Base-by-base conservation (phyloP, 1,140 invertebrate species). In the Apocrypta bakeri region DNA sequence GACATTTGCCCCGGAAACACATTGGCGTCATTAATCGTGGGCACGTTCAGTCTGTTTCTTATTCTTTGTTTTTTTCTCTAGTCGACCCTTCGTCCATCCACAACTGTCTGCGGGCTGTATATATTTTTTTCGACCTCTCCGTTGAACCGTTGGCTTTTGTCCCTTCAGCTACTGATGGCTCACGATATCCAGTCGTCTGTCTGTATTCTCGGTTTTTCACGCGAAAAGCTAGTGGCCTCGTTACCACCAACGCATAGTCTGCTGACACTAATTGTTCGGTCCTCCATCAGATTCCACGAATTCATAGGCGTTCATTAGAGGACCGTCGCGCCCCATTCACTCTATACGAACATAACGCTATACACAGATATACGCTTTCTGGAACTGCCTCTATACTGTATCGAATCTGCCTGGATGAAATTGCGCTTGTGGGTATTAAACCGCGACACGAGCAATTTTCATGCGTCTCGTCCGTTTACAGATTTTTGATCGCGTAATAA, bases 281-380 rank as follows among this genome's bases (percentile, higher is more conserved):
- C 17, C 24, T 56, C 48, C 48, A 56, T 56, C 74, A 29, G 74
- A 61, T 76, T 76, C 56, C 42, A 12, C 40, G 72, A 74, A 63
- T 76, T 76, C 74, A 76, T 29, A 63, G 74, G 24, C 74, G 74
- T 76, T 76, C 74, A 76, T 76, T 76, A 76, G 56, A 48, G 63
- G 63, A 21, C 24, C 25, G 12, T 66, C 2, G 63, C 48, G 17
- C 17, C 48, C 48, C 48, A 56, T 56, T 56, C 48, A 56, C 48
- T 17, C 2, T 56, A 17, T 0, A 0, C 14, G 1, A 6, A 6
- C 6, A 21, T 56, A 56, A n/a, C 7, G 42, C 42, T 12, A 17
- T 4, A 4, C 48, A n/a, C 17, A 21, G 6, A 48, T 17, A 48
- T 48, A 6, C 4, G 33, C 9, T 37, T 37, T 37, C 33, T 37